These are phyloP conservation scores for Onchidella celtica DNA, from an alignment of 2,888 invertebrate species.

Conservation along the genomic window DNA sequence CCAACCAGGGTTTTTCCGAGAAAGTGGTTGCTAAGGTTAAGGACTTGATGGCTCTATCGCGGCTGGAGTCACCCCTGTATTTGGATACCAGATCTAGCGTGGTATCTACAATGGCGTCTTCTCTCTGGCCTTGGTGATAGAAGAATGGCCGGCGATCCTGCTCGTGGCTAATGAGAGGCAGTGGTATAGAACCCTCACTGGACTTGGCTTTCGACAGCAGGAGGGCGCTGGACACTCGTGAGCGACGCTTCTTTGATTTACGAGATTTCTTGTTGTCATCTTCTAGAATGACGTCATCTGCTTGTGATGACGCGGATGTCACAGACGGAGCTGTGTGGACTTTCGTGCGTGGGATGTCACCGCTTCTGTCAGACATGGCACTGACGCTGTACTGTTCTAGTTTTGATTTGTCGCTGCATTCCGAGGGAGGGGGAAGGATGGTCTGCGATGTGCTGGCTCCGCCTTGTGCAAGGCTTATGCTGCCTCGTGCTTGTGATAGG, in stretches of 20 bases:
- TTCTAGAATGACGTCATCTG: slow-evolving; percentile 43
- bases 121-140: slow-evolving; percentile 69
- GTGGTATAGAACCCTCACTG: slow-evolving; percentile 70
- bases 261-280: slow-evolving; percentile 6
- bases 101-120: slow-evolving; percentile 67
- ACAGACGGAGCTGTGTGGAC: slow-evolving; percentile 15
- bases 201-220: slow-evolving; percentile 68
- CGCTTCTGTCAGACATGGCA: slow-evolving; percentile 5
- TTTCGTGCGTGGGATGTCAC: slow-evolving; percentile 7
- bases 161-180: slow-evolving; percentile 72
- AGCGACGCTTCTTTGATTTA: slow-evolving; percentile 33
- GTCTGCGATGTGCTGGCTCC: neutral
- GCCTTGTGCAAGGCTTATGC: neutral
- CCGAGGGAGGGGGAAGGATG: neutral
- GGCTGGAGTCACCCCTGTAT: slow-evolving; percentile 63
- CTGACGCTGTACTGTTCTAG: neutral
- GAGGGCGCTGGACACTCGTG: slow-evolving; percentile 60
- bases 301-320: slow-evolving; percentile 20
- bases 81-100: slow-evolving; percentile 70
- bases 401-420: neutral
- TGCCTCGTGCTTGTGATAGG: neutral
- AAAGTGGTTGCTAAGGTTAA: slow-evolving; percentile 77
- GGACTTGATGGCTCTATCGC: slow-evolving; percentile 78
- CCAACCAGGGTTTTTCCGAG: slow-evolving; percentile 78
- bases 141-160: slow-evolving; percentile 73